phyloP scores from a whole-genome alignment of 2,888 invertebrate genomes.

The Agelastica alni region DNA sequence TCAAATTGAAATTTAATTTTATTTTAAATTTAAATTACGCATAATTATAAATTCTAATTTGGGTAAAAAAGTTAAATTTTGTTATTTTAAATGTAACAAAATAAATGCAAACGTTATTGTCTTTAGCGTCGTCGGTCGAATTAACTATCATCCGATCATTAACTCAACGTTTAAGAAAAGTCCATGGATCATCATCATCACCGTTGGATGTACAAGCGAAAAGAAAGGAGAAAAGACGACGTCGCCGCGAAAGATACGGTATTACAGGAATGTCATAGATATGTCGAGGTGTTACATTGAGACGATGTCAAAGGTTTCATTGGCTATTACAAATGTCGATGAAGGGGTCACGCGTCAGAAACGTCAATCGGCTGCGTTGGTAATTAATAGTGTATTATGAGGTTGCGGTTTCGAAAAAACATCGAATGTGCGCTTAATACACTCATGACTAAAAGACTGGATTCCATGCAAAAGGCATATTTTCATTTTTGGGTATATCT shows the following conservation, averaged over 20 bases:
- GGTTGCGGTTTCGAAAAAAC: slow-evolving; percentile 13
- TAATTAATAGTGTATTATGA: slow-evolving; percentile 39
- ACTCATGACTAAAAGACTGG: no score
- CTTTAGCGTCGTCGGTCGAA: neutral
- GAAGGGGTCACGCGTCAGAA: slow-evolving; percentile 30
- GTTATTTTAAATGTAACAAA: no score
- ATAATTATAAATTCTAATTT: no score
- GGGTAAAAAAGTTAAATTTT: no score
- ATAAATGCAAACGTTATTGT: no score
- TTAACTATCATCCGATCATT: neutral
- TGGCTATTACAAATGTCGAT: slow-evolving; percentile 29
- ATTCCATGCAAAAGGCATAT: no score
- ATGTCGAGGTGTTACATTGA: slow-evolving; percentile 35
- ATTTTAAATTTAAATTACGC: no score
- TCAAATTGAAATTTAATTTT: no score
- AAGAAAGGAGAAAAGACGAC: neutral
- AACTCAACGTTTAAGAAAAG: slow-evolving; percentile 4
- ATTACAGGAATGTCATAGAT: slow-evolving; percentile 16
- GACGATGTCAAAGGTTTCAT: slow-evolving; percentile 33
- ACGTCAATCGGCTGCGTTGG: slow-evolving; percentile 30
- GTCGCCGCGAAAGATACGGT: slow-evolving; percentile 1
- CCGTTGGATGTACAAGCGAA: slow-evolving; percentile 4
- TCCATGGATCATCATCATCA: slow-evolving; percentile 5
- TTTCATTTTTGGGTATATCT: no score
- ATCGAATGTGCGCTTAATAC: neutral